Percentiles rank a stretch among this genome's conserved stretches.
Evolutionary conservation across 2,888 invertebrate genomes (phyloP).

Genomic region (Hirtodrosophila cameraria): DNA sequence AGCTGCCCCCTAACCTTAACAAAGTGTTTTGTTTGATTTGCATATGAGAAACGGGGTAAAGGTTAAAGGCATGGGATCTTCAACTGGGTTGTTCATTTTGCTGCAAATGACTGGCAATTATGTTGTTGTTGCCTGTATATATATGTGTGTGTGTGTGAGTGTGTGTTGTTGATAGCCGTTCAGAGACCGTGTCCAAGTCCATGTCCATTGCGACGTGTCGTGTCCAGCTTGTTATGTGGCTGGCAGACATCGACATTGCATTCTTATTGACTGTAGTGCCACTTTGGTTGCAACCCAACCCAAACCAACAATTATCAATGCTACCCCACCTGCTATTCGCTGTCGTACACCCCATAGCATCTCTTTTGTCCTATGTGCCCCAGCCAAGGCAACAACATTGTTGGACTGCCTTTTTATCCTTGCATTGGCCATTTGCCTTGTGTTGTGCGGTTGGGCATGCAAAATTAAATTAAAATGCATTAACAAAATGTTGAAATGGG

Average conservation of each 20-base stretch:
- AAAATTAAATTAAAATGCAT: constrained; percentile 81
- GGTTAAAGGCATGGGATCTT: constrained; percentile 8
- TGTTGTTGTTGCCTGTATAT: constrained; percentile 56
- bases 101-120: constrained; percentile 81
- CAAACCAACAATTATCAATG: constrained; percentile 8
- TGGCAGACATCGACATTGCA: constrained; percentile 72
- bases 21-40: constrained; percentile 69
- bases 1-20: constrained; percentile 13
- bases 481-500: constrained; percentile 51
- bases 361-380: constrained; percentile 24
- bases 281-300: constrained; percentile 57
- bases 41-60: constrained; percentile 65
- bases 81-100: constrained; percentile 64
- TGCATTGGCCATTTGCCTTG: constrained; percentile 57
- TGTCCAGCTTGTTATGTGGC: constrained; percentile 73
- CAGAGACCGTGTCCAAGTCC: constrained; percentile 26
- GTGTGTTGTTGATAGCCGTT: constrained; percentile 55
- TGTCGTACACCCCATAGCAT: constrained; percentile 6
- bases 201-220: constrained; percentile 55
- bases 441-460: constrained; percentile 66
- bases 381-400: constrained; percentile 51
- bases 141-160: constrained; percentile 19
- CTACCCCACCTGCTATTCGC: constrained; percentile 9
- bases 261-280: constrained; percentile 77
- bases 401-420: constrained; percentile 55